Evolutionary conservation across 2,888 invertebrate genomes (phyloP), one percentile per base, ranked within the genome.

Genomic region (Pemphredon lugubris): DNA sequence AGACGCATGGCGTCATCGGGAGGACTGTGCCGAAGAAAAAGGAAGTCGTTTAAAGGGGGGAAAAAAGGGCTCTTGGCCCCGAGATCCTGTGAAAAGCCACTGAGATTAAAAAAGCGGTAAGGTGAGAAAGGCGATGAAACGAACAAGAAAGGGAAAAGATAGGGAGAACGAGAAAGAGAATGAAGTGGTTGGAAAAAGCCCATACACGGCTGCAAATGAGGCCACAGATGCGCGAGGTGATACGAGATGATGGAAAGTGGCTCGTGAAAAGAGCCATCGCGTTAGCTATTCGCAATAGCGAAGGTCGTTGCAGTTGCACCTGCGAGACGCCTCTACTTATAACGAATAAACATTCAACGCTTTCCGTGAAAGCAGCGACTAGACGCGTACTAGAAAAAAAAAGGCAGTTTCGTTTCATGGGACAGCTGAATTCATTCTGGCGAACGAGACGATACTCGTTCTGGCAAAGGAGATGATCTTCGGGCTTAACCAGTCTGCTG

Each of bases 201-300:
- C 84, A 81, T 84, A 75, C 82, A 85, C 74, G 86, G 84, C 82
- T 85, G 86, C 82, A 87, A 86, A 86, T 86, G 86, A 87, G 86
- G 86, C 82, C 85, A 76, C 83, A 87, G 87, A 87, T 87, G 84
- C 75, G 72, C 79, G 9, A 64, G 65, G 70, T 74, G 86, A 87
- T 87, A 87, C 84, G 84, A 64, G 80, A 83, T 85, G 87, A 87
- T 86, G 84, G 83, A 82, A 86, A 83, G 84, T 82, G 79, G 82
- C 72, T 77, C 75, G 76, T 86, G 87, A 87, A 86, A 87, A 86
- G 86, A 83, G 84, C 86, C 84, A 82, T 86, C 84, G 79, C 67
- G 54, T 40, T 70, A 39, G 59, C 73, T 72, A 53, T 69, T 81
- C 51, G 63, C 66, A 61, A 59, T 59, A 58, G 50, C 54, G 67